Evolutionary conservation across 2,888 invertebrate genomes (phyloP), one percentile per base, ranked within the genome.

Genomic region (Dorcus hopei): DNA sequence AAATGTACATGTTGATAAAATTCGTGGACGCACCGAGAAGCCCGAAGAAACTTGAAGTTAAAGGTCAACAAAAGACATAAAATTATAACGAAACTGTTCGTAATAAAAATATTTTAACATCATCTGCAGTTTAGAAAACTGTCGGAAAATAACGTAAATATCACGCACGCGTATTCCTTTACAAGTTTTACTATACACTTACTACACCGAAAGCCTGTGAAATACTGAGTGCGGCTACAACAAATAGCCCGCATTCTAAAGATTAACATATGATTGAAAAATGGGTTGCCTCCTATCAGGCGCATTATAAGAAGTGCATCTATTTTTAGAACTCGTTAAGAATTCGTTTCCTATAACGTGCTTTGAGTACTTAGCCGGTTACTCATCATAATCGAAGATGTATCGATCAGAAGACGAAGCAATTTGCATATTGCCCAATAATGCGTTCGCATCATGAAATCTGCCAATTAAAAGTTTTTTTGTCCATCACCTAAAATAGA

Each of bases 261-360:
- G 49, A 54, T 54, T 54, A 54, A 41, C 49, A 49, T 23, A 48
- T 41, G 54, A 54, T 49, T 54, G 54, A 54, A 49, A 54, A 54
- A 54, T 54, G 40, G 54, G 54, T 54, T 54, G 54, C 54, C 49
- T 54, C 54, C 49, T 33, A 54, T 42, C 54, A 54, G 54, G 54
- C 54, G 54, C 16, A 33, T 33, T 11, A 23, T 45, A 26, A 9
- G 38, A 19, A 38, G 53, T 38, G 40, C 49, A 39, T 11, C 43
- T 57, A 57, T 57, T 57, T 57, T 57, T 57, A 51, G 47, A 52
- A 11, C 42, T 55, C 49, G 55, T 55, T 49, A 55, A 26, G 45
- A 7, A 23, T 40, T 52, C 52, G 52, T 57, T 57, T 57, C 41
- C 52, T 47, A 52, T 52, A 56, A 45, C 42, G 54, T n/a, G 47